Evolutionary conservation across 2,888 invertebrate species (phyloP).

Genomic region (Brenthis hecate): DNA sequence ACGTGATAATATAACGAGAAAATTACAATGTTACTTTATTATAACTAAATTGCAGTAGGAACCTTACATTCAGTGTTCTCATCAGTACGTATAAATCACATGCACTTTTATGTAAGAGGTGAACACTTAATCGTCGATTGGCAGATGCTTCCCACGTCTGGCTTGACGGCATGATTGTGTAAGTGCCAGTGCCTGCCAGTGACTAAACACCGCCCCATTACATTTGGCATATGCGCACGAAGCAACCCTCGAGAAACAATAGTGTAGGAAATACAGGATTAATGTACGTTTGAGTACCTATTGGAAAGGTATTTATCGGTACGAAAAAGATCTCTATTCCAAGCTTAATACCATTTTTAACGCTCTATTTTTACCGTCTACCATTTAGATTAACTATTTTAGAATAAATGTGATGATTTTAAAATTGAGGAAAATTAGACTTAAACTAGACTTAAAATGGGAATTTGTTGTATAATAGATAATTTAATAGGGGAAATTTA

Average conservation of each 20-base stretch:
- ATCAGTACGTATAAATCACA: constrained; percentile 26
- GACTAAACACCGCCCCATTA: constrained; percentile 66
- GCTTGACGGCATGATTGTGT: constrained; percentile 76
- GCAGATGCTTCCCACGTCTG: constrained; percentile 64
- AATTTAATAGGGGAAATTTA: too few species aligned
- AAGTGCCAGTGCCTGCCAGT: constrained; percentile 61
- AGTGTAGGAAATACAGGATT: constrained; percentile 23
- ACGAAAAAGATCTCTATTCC: neutral
- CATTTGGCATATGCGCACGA: constrained; percentile 71
- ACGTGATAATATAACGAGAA: constrained; percentile 1
- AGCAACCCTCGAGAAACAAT: constrained; percentile 48
- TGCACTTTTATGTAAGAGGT: constrained; percentile 33
- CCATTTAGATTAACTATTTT: too few species aligned
- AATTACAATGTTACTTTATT: constrained; percentile 7
- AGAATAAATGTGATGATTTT: too few species aligned
- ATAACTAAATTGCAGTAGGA: constrained; percentile 2
- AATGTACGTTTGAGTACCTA: neutral
- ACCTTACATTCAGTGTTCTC: constrained; percentile 12
- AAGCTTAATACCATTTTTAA: too few species aligned
- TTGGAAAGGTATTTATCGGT: neutral
- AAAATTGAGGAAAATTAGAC: too few species aligned
- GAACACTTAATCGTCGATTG: constrained; percentile 43
- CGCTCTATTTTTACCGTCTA: too few species aligned
- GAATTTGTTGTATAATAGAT: too few species aligned
- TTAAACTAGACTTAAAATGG: too few species aligned